These are phyloP conservation scores for Thyatira batis DNA, from an alignment of 2,888 invertebrate species.

Conservation along the genomic window DNA sequence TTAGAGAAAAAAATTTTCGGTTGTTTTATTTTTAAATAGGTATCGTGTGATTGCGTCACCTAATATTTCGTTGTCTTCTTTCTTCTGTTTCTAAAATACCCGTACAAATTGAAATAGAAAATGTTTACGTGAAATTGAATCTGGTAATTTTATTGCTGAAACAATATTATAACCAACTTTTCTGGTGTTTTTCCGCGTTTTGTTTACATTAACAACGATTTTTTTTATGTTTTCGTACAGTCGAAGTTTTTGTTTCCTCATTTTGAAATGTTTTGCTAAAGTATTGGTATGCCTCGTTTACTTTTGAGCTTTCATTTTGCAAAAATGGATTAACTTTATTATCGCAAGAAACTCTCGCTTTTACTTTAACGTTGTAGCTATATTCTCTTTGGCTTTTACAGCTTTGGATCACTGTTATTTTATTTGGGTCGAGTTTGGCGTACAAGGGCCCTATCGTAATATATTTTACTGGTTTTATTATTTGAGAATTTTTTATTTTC, in stretches of 20 bases:
- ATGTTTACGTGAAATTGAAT: neutral
- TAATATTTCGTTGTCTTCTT: too few relatives aligned
- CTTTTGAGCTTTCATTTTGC: slow-evolving; percentile 23
- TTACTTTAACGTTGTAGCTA: slow-evolving; percentile 9
- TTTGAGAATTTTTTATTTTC: neutral
- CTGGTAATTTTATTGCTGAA: neutral
- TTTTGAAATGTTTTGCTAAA: neutral
- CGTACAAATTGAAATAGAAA: too few relatives aligned
- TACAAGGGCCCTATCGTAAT: neutral
- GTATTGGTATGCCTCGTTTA: slow-evolving; percentile 10
- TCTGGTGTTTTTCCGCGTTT: neutral
- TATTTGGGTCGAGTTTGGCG: neutral
- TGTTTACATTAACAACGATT: slow-evolving; percentile 5
- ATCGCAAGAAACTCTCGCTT: slow-evolving; percentile 21
- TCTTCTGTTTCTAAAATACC: too few relatives aligned
- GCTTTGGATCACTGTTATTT: slow-evolving; percentile 1
- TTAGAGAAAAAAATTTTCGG: too few relatives aligned
- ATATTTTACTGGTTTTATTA: neutral
- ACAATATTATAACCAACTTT: neutral
- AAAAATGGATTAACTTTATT: slow-evolving; percentile 27
- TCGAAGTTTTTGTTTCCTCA: neutral
- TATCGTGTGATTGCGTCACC: too few relatives aligned
- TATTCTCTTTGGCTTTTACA: slow-evolving; percentile 4
- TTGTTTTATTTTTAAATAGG: too few relatives aligned
- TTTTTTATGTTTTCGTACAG: slow-evolving; percentile 15